Evolutionary conservation across 2,888 invertebrate genomes (phyloP), one percentile per base, ranked within the genome.

Genomic region (Amphipyra tragopoginis): DNA sequence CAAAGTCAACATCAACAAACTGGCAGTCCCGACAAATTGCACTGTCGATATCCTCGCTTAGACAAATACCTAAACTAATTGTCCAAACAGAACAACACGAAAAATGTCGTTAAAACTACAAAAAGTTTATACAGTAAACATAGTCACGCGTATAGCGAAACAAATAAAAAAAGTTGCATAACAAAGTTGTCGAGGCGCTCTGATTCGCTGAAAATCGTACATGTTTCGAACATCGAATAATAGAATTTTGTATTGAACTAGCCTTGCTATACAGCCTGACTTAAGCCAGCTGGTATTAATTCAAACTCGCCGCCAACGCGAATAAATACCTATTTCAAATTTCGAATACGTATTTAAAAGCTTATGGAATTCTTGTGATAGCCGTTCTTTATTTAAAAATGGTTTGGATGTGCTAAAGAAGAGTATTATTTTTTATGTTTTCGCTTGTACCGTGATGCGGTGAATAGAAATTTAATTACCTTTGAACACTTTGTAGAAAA

Each of bases 201-300:
- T 72, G 77, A 72, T 72, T 76, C 68, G 49, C 51, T 68, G 15
- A 65, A 78, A 64, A 75, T 58, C 34, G 53, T 49, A 49, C 14
- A 39, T 68, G 72, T 79, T 66, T 54, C 61, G 61, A 29, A 60
- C 49, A 56, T 50, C 39, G 53, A 61, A 68, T 76, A 72, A 79
- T 56, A 66, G 34, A 66, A 65, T 76, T 75, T 57, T 39, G 65
- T 64, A 45, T 62, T 45, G 60, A 9, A 47, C 5, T 33, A 43
- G 43, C 44, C 36, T 44, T 15, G 21, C 42, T 42, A 10, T 33
- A 38, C 44, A 33, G 34, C 7, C 51, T 49, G 49, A 42, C 44
- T 36, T 62, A 53, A 50, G 54, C 43, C 21, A 39, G 52, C n/a
- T 10, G 42, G 33, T 54, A 39, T 52, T 45, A 60, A 63, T 67